Base-by-base conservation (phyloP, 2,797 vertebrate species). In the Sebastes diaconus region DNA sequence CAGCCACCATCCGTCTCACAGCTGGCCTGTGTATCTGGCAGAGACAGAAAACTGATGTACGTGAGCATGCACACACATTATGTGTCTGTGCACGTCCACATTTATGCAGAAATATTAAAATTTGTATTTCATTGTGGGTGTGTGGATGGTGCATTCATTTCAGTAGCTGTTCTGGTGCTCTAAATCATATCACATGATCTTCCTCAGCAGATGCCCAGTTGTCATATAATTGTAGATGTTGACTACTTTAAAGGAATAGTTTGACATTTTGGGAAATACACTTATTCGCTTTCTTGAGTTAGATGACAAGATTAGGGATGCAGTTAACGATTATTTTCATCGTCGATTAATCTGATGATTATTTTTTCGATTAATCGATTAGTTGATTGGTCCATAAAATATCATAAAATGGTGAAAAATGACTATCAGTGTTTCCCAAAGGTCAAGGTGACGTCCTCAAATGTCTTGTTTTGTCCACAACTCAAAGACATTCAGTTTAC, bases 1-100 rank as follows among this genome's bases (percentile, higher is more conserved):
- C 91, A 87, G 79, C 80, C 52, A 25, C 88, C 90, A 91, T 94
- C 87, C 86, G 42, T 91, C 88, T 85, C 13, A 69, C 87, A 84
- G 65, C 69, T 76, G 54, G 73, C 77, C 64, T 54, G 76, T 39
- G 65, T 59, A 60, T 80, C 68, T 63, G 58, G 39, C 20, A 68
- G 73, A 60, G 69, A 50, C 64, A 71, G 36, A 25, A 58, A 25
- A 55, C 39, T 32, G 64, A 84, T 75, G 8, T 68, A 20, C 39
- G 72, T 73, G 54, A 36, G 67, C 58, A 9, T 2, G 25, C 9
- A 66, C 5, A 2, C n/a, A 6, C 11, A 34, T 42, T 68, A 3
- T 29, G 69, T 65, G 76, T 61, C 14, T 79, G 66, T 73, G 73
- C 64, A 54, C 4, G 2, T 50, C 32, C 34, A 34, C 22, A 24